Percentiles rank a stretch among this genome's conserved stretches.
phyloP scores from a whole-genome alignment of 2,888 invertebrate genomes.

The Amiota minor region DNA sequence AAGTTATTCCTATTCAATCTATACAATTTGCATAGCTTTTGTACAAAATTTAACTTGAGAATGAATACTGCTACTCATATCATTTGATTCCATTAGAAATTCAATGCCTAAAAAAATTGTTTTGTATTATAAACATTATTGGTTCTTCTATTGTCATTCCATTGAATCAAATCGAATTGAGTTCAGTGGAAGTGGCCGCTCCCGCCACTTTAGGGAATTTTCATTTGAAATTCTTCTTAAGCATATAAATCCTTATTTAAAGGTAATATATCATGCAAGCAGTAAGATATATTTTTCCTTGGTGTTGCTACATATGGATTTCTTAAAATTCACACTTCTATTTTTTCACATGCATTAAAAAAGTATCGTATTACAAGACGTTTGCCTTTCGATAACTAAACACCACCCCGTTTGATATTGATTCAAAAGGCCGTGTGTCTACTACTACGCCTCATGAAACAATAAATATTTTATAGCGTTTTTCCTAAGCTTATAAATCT shows the following conservation, averaged over 20 bases:
- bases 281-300: too few species aligned
- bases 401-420: constrained; percentile 49
- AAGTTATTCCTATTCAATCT: not conserved
- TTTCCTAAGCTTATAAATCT: constrained; percentile 59
- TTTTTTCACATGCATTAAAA: not conserved
- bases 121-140: not conserved
- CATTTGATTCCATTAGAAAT: constrained; percentile 23
- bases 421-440: constrained; percentile 34
- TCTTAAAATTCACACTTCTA: not conserved
- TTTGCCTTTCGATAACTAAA: not conserved
- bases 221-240: constrained; percentile 44
- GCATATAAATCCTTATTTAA: constrained; percentile 55
- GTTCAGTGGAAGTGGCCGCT: not conserved
- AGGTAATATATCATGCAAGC: constrained; percentile 50
- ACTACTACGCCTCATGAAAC: constrained; percentile 48
- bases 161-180: not conserved
- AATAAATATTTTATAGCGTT: constrained; percentile 64
- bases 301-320: not conserved
- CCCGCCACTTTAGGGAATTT: constrained; percentile 27
- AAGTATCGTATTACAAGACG: constrained; percentile 22
- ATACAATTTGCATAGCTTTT: constrained; percentile 19
- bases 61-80: constrained; percentile 10
- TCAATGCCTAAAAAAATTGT: constrained; percentile 16
- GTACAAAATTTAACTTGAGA: not conserved
- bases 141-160: not conserved